Evolutionary conservation across 1,140 invertebrate genomes (phyloP).

Genomic region (Triops cancriformis): DNA sequence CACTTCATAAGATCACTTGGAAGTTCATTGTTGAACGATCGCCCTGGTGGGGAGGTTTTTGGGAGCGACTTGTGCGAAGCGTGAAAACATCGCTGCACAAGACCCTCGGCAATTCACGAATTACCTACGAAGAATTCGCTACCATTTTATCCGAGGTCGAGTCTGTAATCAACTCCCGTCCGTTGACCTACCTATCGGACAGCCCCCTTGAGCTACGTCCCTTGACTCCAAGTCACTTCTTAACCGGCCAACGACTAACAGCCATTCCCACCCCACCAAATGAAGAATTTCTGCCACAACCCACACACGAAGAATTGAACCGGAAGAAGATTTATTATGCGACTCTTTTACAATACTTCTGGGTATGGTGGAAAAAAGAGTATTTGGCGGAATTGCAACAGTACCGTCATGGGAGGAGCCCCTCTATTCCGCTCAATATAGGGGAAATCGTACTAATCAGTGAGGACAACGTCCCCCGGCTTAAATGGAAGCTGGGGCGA

Average conservation of each 20-base stretch:
- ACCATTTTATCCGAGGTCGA: slow-evolving; percentile 37
- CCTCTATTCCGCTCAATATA: background rate
- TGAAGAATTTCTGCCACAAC: background rate
- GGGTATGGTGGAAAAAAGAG: background rate
- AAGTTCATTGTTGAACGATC: slow-evolving; percentile 37
- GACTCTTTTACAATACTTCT: background rate
- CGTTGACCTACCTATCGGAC: slow-evolving; percentile 23
- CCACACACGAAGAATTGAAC: background rate
- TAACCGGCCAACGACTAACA: slow-evolving; percentile 25
- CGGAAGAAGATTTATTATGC: background rate
- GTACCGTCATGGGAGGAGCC: background rate
- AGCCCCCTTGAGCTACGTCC: slow-evolving; percentile 29
- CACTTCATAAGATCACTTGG: slow-evolving; percentile 34
- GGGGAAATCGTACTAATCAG: slow-evolving; percentile 30
- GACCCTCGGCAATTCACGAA: slow-evolving; percentile 33
- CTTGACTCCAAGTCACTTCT: slow-evolving; percentile 33
- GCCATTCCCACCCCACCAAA: background rate
- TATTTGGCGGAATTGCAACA: background rate
- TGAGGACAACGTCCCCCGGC: slow-evolving; percentile 26
- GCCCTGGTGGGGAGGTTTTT: slow-evolving; percentile 42
- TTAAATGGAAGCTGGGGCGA: slow-evolving; percentile 28
- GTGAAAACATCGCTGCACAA: slow-evolving; percentile 33
- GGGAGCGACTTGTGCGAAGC: slow-evolving; percentile 39
- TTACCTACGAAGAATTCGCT: slow-evolving; percentile 35
- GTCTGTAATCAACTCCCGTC: slow-evolving; percentile 23